A percentile compares a stretch with the other conserved stretches of the same genome.
These are phyloP conservation scores for Camponotus pennsylvanicus DNA, from an alignment of 1,140 invertebrate genomes.

Conservation along the genomic window DNA sequence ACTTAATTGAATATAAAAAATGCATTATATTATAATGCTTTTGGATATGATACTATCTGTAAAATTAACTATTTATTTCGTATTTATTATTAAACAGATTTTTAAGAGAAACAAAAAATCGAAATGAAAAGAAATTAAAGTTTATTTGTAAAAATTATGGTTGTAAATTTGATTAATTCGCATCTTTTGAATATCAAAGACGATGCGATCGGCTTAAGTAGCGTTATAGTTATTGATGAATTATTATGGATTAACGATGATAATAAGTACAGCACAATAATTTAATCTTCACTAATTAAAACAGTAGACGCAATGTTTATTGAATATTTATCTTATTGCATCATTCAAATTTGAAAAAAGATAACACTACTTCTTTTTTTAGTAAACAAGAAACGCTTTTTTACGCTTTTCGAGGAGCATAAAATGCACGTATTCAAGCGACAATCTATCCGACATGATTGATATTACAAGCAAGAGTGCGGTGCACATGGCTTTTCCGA, in stretches of 20 bases:
- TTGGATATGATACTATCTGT: constrained; percentile 1
- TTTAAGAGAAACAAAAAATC: not conserved
- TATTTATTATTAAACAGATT: not conserved
- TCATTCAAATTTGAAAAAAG: not conserved
- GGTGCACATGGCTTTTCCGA: constrained; percentile 44
- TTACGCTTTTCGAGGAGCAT: not conserved
- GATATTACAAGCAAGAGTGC: constrained; percentile 20
- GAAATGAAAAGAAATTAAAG: not conserved
- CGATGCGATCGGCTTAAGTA: constrained; percentile 24
- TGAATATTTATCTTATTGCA: not conserved
- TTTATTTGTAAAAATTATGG: not conserved
- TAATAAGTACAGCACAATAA: constrained; percentile 9
- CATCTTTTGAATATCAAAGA: not conserved
- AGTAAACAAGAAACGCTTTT: not conserved
- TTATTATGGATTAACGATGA: not conserved
- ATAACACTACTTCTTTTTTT: not conserved
- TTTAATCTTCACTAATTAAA: not conserved
- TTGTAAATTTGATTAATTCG: not conserved
- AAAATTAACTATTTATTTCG: constrained; percentile 19
- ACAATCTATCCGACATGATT: not conserved
- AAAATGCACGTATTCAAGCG: not conserved
- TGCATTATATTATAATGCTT: not conserved
- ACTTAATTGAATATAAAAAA: not conserved
- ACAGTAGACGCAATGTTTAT: not conserved
- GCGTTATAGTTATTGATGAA: not conserved